phyloP scores from a whole-genome alignment of 2,113 vertebrate genomes.

The Tupaia chinensis region DNA sequence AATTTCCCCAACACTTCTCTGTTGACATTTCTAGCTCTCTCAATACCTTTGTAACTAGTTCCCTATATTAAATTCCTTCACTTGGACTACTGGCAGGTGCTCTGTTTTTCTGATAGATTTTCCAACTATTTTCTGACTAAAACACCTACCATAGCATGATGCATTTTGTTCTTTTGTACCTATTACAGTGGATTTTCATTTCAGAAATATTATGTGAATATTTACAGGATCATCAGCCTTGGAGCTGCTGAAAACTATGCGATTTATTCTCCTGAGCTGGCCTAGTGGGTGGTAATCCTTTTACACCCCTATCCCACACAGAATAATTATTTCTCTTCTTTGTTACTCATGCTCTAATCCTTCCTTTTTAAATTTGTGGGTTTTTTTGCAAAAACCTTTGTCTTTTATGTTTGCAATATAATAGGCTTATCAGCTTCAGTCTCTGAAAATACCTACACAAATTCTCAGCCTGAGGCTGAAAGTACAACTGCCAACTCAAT shows the following conservation, averaged over 20 bases:
- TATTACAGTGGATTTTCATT: constrained; percentile 62
- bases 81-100: neutral
- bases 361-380: constrained; percentile 76
- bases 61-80: neutral
- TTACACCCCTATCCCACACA: neutral
- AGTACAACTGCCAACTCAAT: neutral
- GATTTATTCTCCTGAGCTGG: constrained; percentile 65
- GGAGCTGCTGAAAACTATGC: constrained; percentile 67
- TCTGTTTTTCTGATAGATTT: constrained; percentile 28
- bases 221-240: constrained; percentile 59
- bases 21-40: neutral
- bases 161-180: neutral
- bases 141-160: neutral
- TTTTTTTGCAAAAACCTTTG: constrained; percentile 82
- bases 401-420: constrained; percentile 80
- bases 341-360: constrained; percentile 77
- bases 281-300: constrained; percentile 72
- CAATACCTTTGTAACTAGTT: neutral
- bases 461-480: constrained; percentile 71
- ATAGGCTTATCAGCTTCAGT: constrained; percentile 81
- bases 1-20: neutral
- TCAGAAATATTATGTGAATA: constrained; percentile 79
- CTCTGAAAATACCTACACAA: constrained; percentile 73
- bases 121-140: neutral
- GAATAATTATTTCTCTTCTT: constrained; percentile 76